phyloP scores from a whole-genome alignment of 30 jellyfish, hydroid and myxozoan genomes.

The Turritopsis dohrnii region DNA sequence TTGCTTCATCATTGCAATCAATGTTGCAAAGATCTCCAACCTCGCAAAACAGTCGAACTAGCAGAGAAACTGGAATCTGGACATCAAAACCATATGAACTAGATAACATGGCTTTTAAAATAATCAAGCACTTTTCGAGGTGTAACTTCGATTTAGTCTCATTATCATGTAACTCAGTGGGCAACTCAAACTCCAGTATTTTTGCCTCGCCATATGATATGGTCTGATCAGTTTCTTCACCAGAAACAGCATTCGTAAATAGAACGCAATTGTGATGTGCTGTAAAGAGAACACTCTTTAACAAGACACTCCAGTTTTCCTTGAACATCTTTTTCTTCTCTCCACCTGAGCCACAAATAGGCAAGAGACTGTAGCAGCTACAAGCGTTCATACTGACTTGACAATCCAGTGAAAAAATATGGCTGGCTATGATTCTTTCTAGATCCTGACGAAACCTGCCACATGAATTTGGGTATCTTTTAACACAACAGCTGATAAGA shows the following conservation, averaged over 20 bases:
- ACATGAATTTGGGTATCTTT: slow-evolving; percentile 4
- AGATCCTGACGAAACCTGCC: slow-evolving; percentile 7
- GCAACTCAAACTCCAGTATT: not conserved
- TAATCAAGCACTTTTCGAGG: not conserved
- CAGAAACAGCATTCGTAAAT: not conserved
- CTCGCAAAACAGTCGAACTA: not conserved
- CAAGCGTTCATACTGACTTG: slow-evolving; percentile 7
- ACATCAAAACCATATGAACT: not conserved
- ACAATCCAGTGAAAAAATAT: not conserved
- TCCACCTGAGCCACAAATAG: slow-evolving; percentile 28
- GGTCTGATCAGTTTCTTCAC: not conserved
- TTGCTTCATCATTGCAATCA: not conserved
- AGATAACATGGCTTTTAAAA: not conserved
- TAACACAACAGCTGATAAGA: slow-evolving; percentile 3
- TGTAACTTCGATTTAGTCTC: not conserved
- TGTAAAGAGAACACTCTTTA: slow-evolving; percentile 12
- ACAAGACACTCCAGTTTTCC: not conserved
- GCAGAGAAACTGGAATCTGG: not conserved
- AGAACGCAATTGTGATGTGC: not conserved
- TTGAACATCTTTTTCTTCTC: not conserved
- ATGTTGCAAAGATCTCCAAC: not conserved
- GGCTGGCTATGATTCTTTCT: not conserved
- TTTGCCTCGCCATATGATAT: not conserved
- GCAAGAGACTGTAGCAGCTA: not conserved
- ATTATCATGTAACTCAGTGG: not conserved